Evolutionary conservation across 1,140 invertebrate species (phyloP).

Genomic region (Listronotus bonariensis): DNA sequence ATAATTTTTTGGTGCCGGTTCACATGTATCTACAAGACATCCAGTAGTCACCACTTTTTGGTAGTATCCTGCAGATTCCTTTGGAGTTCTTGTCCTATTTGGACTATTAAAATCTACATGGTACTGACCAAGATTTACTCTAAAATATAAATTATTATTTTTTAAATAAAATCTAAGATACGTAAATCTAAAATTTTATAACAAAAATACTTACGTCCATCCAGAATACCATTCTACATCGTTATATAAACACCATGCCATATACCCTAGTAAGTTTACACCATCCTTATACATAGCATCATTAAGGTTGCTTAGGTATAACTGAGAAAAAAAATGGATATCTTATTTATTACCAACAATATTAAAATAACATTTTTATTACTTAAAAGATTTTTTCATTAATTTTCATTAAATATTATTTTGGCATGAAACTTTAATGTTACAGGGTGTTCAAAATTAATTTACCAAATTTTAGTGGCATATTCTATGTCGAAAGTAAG

Average conservation of each 20-base stretch:
- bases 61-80: constrained; percentile 57
- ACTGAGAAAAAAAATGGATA: constrained; percentile 41
- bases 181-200: too few relatives aligned
- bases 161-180: too few relatives aligned
- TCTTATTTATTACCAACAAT: not conserved
- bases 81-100: constrained; percentile 57
- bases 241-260: constrained; percentile 76
- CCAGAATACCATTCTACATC: constrained; percentile 80
- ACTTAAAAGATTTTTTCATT: too few relatives aligned
- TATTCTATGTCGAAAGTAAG: too few relatives aligned
- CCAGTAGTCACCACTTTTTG: constrained; percentile 49
- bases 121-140: constrained; percentile 62
- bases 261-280: constrained; percentile 69
- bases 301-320: constrained; percentile 68
- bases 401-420: too few relatives aligned
- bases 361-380: too few relatives aligned
- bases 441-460: too few relatives aligned
- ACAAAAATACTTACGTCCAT: constrained; percentile 61
- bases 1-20: constrained; percentile 6
- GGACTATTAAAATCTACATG: constrained; percentile 63
- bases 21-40: constrained; percentile 34
- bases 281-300: constrained; percentile 67
- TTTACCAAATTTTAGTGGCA: too few relatives aligned
- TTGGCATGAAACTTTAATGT: too few relatives aligned
- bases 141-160: constrained; percentile 49